Evolutionary conservation across 2,888 invertebrate genomes (phyloP).

Genomic region (Nomada ruficornis): DNA sequence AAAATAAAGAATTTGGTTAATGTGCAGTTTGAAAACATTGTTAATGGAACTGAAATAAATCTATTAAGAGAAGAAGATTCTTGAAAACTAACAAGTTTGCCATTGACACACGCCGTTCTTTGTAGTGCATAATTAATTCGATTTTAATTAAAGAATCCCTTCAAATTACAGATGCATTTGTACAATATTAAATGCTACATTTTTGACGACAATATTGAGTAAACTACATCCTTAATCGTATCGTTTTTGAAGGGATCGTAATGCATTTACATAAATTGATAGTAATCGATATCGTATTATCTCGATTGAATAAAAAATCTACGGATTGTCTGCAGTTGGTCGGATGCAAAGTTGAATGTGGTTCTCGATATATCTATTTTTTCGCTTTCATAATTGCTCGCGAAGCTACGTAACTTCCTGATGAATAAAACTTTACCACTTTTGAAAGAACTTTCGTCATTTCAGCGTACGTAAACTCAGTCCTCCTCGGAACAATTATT

Average conservation of each 20-base stretch:
- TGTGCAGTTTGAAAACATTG: no score
- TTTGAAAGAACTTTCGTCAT: conserved; percentile 43
- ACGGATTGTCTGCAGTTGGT: background rate
- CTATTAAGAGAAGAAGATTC: no score
- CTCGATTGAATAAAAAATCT: background rate
- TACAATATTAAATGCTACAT: background rate
- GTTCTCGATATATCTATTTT: conserved; percentile 32
- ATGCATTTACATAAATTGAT: background rate
- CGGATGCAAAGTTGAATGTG: conserved; percentile 20
- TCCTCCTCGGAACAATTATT: conserved; percentile 19
- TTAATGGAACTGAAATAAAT: no score
- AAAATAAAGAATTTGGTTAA: no score
- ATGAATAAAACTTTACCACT: conserved; percentile 47
- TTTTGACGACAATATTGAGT: background rate
- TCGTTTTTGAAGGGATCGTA: background rate
- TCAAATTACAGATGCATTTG: background rate
- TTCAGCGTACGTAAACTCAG: conserved; percentile 17
- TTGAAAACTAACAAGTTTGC: no score
- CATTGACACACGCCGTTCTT: no score
- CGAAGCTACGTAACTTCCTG: conserved; percentile 30
- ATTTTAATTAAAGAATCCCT: background rate
- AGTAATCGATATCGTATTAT: background rate
- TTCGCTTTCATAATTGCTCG: conserved; percentile 12
- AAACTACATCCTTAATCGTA: background rate
- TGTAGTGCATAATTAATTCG: no score